phyloP scores from a whole-genome alignment of 2,113 vertebrate genomes.

The Sapajus apella region DNA sequence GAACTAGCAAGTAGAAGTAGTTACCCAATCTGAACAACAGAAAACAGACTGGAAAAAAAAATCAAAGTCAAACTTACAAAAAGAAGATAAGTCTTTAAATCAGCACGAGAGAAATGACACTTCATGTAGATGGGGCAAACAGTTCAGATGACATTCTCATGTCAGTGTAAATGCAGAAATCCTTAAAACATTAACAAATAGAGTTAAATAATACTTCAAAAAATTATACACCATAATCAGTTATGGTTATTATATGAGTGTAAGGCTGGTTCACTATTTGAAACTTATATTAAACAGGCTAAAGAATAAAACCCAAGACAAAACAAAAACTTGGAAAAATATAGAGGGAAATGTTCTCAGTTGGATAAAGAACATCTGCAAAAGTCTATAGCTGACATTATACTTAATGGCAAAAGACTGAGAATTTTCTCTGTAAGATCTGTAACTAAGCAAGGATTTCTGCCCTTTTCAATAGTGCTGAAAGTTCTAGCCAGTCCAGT shows the following conservation, averaged over 20 bases:
- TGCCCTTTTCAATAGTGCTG: neutral
- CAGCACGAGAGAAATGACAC: neutral
- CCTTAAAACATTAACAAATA: neutral
- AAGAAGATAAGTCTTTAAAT: neutral
- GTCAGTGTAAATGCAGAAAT: neutral
- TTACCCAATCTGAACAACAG: neutral
- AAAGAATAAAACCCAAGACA: neutral
- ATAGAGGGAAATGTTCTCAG: neutral
- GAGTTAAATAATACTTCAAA: neutral
- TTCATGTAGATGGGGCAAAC: neutral
- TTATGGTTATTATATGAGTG: neutral
- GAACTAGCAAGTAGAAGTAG: neutral
- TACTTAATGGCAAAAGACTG: neutral
- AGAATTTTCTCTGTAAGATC: neutral
- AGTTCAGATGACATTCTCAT: neutral
- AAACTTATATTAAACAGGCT: conserved; percentile 8
- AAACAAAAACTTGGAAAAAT: neutral
- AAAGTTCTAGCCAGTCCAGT: neutral
- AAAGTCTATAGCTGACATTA: neutral
- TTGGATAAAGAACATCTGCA: conserved; percentile 9
- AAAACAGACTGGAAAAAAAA: neutral
- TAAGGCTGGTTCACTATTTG: neutral
- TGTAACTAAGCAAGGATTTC: neutral
- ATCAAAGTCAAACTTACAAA: neutral
- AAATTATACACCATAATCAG: neutral